Evolutionary conservation across 2,888 invertebrate species (phyloP), one percentile per base, ranked within the genome.

Genomic region (Myopa tessellatipennis): DNA sequence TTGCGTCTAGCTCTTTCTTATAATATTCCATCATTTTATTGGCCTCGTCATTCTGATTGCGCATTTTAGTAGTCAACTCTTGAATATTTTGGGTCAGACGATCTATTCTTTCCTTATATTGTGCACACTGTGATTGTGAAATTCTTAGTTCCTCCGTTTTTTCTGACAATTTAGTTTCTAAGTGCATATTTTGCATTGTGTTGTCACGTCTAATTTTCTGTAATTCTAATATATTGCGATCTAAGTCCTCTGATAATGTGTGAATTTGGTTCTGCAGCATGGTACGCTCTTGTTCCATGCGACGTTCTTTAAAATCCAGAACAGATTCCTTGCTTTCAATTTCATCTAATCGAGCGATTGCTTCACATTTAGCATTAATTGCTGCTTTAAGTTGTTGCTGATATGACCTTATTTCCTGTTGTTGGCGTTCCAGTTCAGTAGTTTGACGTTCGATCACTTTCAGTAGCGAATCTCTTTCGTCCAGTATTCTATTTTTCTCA

Each of bases 361-460:
- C 95, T 89, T 96, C 95, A 90, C 95, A 96, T 90, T 96, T 97
- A 3, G 94, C 92, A 83, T 93, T 92, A 79, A 95, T 93, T 36
- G 96, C 94, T 72, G 91, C 88, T 82, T 94, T 92, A 55, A 97
- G 88, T 88, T 96, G 95, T 82, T 92, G 91, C n/a, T 94, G 92
- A 74, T 96, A 89, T 3, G 92, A 90, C 68, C 91, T 90, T 80
- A 95, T 89, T 87, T 94, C 96, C 4, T 92, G 90, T 83, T 93
- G 93, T 78, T 95, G 88, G 74, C 94, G 91, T 85, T 95, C 94
- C 61, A 95, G 88, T 90, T 96, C 95, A 0, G 91, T 90, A 86
- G 93, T 92, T 74, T 95, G 91, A 38, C 95, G 90, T 85, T 95
- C 93, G 36, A 95, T 89, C 86, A 94, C 93, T 82, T 93, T 91